Evolutionary conservation across 2,797 vertebrate species (phyloP).

Genomic region (Austrolebias charrua): DNA sequence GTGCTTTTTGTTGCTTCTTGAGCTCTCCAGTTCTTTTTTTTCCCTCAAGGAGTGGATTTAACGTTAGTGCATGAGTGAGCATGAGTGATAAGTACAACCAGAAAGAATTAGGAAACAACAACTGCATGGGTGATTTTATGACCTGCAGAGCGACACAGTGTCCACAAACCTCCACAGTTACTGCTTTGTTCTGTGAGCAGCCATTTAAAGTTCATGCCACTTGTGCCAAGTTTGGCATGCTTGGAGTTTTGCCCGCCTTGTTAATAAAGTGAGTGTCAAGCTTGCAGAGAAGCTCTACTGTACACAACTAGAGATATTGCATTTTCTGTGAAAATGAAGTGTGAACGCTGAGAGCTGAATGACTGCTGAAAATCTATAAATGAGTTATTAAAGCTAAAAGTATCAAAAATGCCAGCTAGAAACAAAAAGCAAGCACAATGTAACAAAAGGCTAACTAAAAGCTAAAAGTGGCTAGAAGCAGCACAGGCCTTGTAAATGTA

Average conservation of each 20-base stretch:
- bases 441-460: no score
- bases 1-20: conserved; percentile 27
- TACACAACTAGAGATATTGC: no score
- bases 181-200: no score
- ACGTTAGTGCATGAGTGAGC: conserved; percentile 22
- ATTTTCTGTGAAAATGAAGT: no score
- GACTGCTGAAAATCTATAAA: no score
- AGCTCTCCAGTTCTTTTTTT: conserved; percentile 32
- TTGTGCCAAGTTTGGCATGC: neutral
- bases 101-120: conserved; percentile 39
- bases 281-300: neutral
- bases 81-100: conserved; percentile 36
- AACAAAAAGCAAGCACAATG: no score
- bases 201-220: no score
- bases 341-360: no score
- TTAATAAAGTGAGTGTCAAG: neutral
- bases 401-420: no score
- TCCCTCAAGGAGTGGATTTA: neutral
- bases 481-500: no score
- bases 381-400: no score
- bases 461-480: no score
- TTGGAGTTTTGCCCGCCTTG: neutral
- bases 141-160: neutral
- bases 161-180: neutral
- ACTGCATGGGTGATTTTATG: conserved; percentile 1